A percentile compares a stretch with the other conserved stretches of the same genome.
Evolutionary conservation across 2,797 vertebrate species (phyloP).

Genomic region (Acridotheres tristis): DNA sequence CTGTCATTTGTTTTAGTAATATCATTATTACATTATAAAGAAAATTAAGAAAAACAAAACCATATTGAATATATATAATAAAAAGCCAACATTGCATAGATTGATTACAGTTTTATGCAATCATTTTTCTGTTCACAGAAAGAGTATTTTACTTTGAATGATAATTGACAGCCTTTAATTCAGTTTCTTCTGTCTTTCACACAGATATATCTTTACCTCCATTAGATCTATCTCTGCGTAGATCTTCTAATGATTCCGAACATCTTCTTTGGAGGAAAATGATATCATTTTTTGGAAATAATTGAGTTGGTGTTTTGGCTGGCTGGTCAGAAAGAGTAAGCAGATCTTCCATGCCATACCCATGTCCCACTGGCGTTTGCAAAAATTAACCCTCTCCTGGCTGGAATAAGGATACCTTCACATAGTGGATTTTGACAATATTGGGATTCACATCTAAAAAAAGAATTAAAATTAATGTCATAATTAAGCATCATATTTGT

Average conservation of each 20-base stretch:
- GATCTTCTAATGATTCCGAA: neutral
- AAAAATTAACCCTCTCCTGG: neutral
- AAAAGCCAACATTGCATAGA: neutral
- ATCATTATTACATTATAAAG: neutral
- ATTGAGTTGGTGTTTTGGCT: neutral
- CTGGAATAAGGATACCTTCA: neutral
- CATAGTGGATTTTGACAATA: neutral
- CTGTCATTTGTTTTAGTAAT: neutral
- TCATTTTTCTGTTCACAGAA: neutral
- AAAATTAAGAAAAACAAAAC: neutral
- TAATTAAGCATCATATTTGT: neutral
- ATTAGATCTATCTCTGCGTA: neutral
- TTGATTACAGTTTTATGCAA: neutral
- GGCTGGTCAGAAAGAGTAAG: neutral
- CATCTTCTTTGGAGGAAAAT: neutral
- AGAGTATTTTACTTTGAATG: neutral
- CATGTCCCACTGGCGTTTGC: neutral
- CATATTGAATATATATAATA: neutral
- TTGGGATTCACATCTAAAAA: neutral
- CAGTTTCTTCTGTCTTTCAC: neutral
- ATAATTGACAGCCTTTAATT: neutral
- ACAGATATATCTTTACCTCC: neutral
- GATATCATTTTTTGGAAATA: neutral
- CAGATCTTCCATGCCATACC: neutral
- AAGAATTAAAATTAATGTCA: neutral